A percentile compares a stretch with the other conserved stretches of the same genome.
These are phyloP conservation scores for Actenoides hombroni DNA, from an alignment of 2,113 vertebrate genomes.

Conservation along the genomic window DNA sequence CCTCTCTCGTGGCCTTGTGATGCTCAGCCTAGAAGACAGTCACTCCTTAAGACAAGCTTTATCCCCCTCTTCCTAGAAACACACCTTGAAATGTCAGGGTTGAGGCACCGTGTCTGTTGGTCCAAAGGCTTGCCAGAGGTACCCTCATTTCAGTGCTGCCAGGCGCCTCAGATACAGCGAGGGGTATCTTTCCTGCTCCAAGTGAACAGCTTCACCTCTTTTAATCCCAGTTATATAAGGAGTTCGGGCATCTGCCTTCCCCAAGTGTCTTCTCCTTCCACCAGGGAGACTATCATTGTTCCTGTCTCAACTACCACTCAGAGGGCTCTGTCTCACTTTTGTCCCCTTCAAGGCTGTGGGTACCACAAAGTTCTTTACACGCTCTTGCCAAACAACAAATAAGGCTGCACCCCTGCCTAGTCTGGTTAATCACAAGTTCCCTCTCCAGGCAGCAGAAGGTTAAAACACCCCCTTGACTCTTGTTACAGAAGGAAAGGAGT, in stretches of 20 bases:
- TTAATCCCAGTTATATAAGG: not conserved
- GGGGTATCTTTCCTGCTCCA: not conserved
- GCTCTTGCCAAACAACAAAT: not conserved
- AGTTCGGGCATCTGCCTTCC: not conserved
- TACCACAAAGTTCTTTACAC: not conserved
- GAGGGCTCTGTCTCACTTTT: not conserved
- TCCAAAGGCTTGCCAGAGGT: not conserved
- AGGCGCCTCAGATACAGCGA: not conserved
- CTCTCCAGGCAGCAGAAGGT: conserved; percentile 60
- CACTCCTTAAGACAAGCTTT: not conserved
- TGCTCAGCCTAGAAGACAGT: not conserved
- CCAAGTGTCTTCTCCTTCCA: not conserved
- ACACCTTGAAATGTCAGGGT: not conserved
- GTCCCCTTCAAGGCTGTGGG: not conserved
- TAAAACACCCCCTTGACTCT: conserved; percentile 46
- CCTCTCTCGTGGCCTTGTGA: not conserved
- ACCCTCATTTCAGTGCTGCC: not conserved
- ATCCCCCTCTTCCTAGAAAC: not conserved
- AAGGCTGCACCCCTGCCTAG: not conserved
- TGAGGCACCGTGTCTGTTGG: not conserved
- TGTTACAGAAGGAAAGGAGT: not conserved
- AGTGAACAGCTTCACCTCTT: not conserved
- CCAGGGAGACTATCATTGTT: not conserved
- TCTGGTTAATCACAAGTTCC: conserved; percentile 50
- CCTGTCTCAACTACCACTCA: not conserved